These are phyloP conservation scores for Myotis myotis DNA, from an alignment of 2,797 vertebrate species.

Conservation along the genomic window DNA sequence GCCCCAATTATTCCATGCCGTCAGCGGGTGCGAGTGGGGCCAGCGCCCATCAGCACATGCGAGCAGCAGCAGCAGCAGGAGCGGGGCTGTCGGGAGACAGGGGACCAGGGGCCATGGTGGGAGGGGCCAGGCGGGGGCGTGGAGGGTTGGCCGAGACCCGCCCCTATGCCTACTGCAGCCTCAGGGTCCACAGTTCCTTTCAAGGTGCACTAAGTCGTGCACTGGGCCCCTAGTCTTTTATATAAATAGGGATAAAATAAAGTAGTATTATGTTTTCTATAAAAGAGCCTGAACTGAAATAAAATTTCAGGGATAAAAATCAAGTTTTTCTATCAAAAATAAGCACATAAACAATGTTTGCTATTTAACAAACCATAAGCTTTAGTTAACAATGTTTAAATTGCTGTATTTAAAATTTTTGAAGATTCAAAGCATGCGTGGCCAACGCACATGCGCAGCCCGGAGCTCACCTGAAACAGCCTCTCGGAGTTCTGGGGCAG, in stretches of 20 bases:
- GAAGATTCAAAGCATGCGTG: not conserved
- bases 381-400: not conserved
- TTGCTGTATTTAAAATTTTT: not conserved
- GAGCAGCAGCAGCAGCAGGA: too few species aligned
- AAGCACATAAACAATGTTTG: not conserved
- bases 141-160: too few species aligned
- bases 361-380: slow-evolving; percentile 15
- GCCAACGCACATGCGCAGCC: rapidly evolving
- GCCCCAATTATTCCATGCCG: too few species aligned
- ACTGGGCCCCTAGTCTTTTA: not conserved
- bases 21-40: too few species aligned
- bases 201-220: too few species aligned
- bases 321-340: not conserved
- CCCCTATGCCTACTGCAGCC: too few species aligned
- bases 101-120: too few species aligned
- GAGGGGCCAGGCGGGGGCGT: too few species aligned
- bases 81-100: too few species aligned
- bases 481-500: slow-evolving; percentile 96
- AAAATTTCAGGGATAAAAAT: slow-evolving; percentile 24
- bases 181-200: too few species aligned
- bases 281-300: not conserved
- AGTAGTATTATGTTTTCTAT: not conserved
- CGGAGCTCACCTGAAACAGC: slow-evolving; percentile 93
- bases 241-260: not conserved
- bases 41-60: too few species aligned